Base-by-base conservation (phyloP, 2,113 vertebrate species). In the Myocastor coypus region DNA sequence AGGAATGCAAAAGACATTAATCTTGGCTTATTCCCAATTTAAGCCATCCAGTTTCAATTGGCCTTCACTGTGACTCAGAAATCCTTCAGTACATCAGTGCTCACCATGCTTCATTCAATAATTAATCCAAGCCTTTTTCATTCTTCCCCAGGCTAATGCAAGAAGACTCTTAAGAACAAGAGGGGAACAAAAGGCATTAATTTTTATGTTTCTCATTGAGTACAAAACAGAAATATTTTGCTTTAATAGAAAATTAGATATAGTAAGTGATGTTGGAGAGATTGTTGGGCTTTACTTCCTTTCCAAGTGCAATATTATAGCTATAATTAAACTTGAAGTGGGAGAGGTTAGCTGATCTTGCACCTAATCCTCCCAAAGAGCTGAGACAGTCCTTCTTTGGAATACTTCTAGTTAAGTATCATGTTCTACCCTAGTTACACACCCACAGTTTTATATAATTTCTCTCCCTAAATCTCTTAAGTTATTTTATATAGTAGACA, bases 201-300 rank as follows among this genome's bases (percentile, higher is more conserved):
- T 87, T 52, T 92, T 52, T 94, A 50, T 80, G 30, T 75, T 94
- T 94, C 95, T 50, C 34, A 83, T n/a, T 94, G 64, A 78, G 82
- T 40, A 37, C 9, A 94, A 95, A 94, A 89, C 30, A 90, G 55
- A 71, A 81, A 59, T 63, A 71, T 85, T 95, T 92, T 81, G 19
- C 26, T 84, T 81, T 84, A 80, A 83, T 57, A 81, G 81, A 94
- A 87, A 89, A 87, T 83, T 68, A 69, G 7, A 42, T 50, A 40
- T 42, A 81, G 10, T 61, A 71, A 78, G 34, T 80, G 26, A 87
- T 80, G 9, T 59, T 87, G 34, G 75, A 71, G 63, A 55, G 92
- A 63, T 69, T 80, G 9, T 63, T 61, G n/a, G 57, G 57, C 26
- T 94, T 87, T 92, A 63, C 16, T 24, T 92, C 46, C 71, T 83